These are phyloP conservation scores for Phyllotis vaccarum DNA, from an alignment of 2,797 vertebrate genomes.

Conservation along the genomic window DNA sequence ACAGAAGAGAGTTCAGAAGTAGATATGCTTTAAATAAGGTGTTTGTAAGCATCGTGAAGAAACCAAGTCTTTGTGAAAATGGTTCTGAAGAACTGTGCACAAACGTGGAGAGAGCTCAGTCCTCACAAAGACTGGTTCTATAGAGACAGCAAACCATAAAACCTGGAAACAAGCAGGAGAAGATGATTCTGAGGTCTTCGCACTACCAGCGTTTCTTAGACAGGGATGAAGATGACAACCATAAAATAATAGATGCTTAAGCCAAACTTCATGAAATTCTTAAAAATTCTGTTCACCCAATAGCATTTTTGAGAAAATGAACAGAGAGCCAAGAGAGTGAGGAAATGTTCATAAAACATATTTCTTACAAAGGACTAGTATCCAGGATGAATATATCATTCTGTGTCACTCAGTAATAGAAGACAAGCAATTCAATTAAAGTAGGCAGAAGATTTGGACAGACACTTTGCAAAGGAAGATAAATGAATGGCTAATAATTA, in stretches of 20 bases:
- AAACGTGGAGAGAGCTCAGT: not conserved
- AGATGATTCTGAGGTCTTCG: not conserved
- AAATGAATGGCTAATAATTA: constrained; percentile 57
- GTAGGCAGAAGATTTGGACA: constrained; percentile 57
- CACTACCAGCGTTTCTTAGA: not conserved
- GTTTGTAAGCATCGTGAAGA: not conserved
- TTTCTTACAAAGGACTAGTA: not conserved
- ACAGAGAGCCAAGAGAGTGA: not conserved
- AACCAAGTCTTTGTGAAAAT: constrained; percentile 20
- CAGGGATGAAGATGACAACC: not conserved
- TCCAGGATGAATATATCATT: not conserved
- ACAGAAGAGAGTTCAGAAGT: not conserved
- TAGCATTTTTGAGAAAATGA: not conserved
- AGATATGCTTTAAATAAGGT: not conserved
- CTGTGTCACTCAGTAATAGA: constrained; percentile 41
- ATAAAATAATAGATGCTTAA: constrained; percentile 46
- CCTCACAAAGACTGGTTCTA: not conserved
- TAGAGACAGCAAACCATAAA: constrained; percentile 4
- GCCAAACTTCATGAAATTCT: not conserved
- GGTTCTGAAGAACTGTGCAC: not conserved
- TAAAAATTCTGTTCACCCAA: constrained; percentile 26
- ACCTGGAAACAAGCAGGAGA: constrained; percentile 11
- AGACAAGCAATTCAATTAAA: constrained; percentile 56
- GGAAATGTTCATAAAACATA: constrained; percentile 45
- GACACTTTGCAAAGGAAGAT: constrained; percentile 31